Evolutionary conservation across 2,888 invertebrate genomes (phyloP).

Genomic region (Dysmachus trigonus): DNA sequence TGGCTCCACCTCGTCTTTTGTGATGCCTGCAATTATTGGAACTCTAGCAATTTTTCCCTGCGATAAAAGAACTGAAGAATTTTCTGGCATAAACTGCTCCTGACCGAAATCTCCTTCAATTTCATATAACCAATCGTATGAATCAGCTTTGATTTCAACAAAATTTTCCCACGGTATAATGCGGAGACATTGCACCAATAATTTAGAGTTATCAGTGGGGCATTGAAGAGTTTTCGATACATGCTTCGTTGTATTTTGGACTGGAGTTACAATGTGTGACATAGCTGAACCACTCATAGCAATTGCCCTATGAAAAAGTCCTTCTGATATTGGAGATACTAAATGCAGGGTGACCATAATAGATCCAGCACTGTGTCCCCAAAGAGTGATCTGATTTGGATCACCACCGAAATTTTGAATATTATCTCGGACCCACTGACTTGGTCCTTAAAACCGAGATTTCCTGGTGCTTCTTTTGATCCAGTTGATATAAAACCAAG

Average conservation of each 20-base stretch:
- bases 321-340: slow-evolving; percentile 73
- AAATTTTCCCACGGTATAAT: slow-evolving; percentile 55
- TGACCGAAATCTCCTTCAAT: slow-evolving; percentile 73
- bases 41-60: slow-evolving; percentile 69
- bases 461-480: slow-evolving; percentile 72
- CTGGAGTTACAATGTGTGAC: slow-evolving; percentile 63
- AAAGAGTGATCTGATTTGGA: slow-evolving; percentile 70
- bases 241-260: slow-evolving; percentile 67
- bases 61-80: slow-evolving; percentile 69
- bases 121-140: slow-evolving; percentile 62
- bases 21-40: slow-evolving; percentile 73
- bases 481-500: slow-evolving; percentile 72
- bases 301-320: slow-evolving; percentile 75
- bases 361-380: slow-evolving; percentile 70
- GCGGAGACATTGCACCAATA: slow-evolving; percentile 69
- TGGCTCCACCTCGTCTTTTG: slow-evolving; percentile 72
- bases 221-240: slow-evolving; percentile 70
- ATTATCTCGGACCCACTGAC: slow-evolving; percentile 74
- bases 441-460: slow-evolving; percentile 77
- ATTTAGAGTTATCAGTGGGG: slow-evolving; percentile 66
- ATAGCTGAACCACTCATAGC: slow-evolving; percentile 73
- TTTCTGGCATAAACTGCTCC: slow-evolving; percentile 70
- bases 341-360: slow-evolving; percentile 67
- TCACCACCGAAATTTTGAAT: slow-evolving; percentile 75
- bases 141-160: slow-evolving; percentile 42